Evolutionary conservation across 2,113 vertebrate species (phyloP), one percentile per base, ranked within the genome.

Genomic region (Hyperopisus bebe): DNA sequence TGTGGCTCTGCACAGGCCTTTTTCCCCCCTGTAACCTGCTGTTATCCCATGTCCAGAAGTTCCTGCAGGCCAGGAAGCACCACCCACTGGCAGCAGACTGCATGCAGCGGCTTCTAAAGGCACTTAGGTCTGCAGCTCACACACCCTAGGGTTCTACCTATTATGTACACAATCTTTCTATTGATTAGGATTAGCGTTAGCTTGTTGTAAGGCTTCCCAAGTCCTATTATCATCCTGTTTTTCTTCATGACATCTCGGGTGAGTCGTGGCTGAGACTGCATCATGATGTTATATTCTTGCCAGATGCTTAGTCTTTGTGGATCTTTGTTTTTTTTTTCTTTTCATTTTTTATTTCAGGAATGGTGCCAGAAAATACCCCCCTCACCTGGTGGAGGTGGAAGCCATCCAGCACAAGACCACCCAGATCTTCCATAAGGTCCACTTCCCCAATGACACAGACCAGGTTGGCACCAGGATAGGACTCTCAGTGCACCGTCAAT

Each of bases 361-460:
- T 0, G 98, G 98, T 21, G 97, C 97, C 90, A 97, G 98, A 93
- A 99, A 99, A 92, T 99, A 99, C 86, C 98, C 98, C 0, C 98
- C 98, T 39, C 98, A 99, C 90, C 92, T 99, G 91, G 98, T 99
- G 89, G 98, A 99, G 92, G 98, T 99, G 80, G 98, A 99, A 91
- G 98, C 98, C n/a, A 99, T 99, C 93, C 98, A 99, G 90, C 98
- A 99, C 92, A 99, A 99, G 94, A 99, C 98, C 0, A 99, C 98
- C 0, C 98, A 99, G 94, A 99, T 99, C 92, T 99, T 99, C 94
- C 98, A 99, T 92, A 99, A 99, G 91, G 98, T 99, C 86, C 99
- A 99, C 94, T 99, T 99, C 88, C 98, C 98, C 0, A 98, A 99
- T 2, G 98, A 99, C 88, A 98, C 98, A 0, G 98, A 99, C 2